These are phyloP conservation scores for Falco peregrinus DNA, from an alignment of 2,797 vertebrate genomes.

Conservation along the genomic window DNA sequence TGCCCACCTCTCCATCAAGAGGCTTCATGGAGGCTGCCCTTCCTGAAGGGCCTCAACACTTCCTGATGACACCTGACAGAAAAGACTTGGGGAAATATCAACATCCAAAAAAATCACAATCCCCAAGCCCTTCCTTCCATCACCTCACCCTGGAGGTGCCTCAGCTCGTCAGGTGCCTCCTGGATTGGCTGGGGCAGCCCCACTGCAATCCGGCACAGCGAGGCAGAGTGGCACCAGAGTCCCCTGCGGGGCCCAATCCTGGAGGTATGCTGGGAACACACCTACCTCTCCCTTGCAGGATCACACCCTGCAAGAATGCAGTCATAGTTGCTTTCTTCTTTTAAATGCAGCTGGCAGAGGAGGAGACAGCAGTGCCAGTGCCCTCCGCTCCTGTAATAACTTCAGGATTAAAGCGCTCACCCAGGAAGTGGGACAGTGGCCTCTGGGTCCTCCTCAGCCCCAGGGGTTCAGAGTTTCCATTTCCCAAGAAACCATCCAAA, in stretches of 20 bases:
- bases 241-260: slow-evolving; percentile 8
- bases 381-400: slow-evolving; percentile 42
- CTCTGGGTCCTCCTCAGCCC: slow-evolving; percentile 53
- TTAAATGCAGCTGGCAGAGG: slow-evolving; percentile 27
- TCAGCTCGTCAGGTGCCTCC: rapidly evolving
- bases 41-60: neutral
- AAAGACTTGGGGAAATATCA: neutral
- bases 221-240: slow-evolving; percentile 7
- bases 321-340: slow-evolving; percentile 34
- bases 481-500: slow-evolving; percentile 47
- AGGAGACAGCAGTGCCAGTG: slow-evolving; percentile 8
- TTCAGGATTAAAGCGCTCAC: slow-evolving; percentile 17
- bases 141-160: neutral
- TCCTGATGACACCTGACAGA: neutral
- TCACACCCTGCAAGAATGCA: slow-evolving; percentile 61
- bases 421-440: slow-evolving; percentile 24
- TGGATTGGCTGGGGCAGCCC: neutral
- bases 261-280: slow-evolving; percentile 42
- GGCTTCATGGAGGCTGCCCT: neutral
- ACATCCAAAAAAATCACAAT: neutral
- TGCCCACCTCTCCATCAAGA: neutral
- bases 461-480: slow-evolving; percentile 31
- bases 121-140: neutral
- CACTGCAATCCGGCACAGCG: rapidly evolving
- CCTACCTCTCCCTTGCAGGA: neutral